Percentiles rank a stretch among this genome's conserved stretches.
These are phyloP conservation scores for Istiophorus platypterus DNA, from an alignment of 2,113 vertebrate genomes.

Conservation along the genomic window DNA sequence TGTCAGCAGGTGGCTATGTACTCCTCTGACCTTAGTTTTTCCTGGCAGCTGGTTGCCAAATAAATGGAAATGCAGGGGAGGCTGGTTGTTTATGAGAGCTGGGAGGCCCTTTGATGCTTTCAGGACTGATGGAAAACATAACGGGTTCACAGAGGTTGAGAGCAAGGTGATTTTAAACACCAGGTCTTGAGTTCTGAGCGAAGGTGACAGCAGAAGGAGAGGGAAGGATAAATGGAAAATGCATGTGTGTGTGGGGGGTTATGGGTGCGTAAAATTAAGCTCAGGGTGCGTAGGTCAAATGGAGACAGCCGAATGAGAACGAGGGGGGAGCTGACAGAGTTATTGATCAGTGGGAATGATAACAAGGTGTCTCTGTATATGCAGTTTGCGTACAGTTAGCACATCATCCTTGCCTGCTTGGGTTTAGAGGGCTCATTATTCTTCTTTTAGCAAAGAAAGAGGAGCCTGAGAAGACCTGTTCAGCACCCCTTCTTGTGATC, in stretches of 20 bases:
- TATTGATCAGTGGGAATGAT: constrained; percentile 67
- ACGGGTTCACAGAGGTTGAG: constrained; percentile 72
- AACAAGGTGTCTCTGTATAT: constrained; percentile 26
- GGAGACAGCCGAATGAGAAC: constrained; percentile 52
- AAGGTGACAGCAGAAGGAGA: constrained; percentile 72
- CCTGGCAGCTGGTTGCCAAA: constrained; percentile 72
- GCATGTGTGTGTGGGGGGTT: constrained; percentile 40
- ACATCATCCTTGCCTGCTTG: background rate
- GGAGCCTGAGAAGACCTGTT: constrained; percentile 18
- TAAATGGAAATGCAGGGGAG: constrained; percentile 70
- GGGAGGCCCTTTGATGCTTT: constrained; percentile 59
- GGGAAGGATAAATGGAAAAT: constrained; percentile 62
- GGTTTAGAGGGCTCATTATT: constrained; percentile 33
- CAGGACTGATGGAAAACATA: constrained; percentile 78
- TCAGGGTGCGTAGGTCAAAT: constrained; percentile 61
- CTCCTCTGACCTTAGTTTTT: constrained; percentile 64
- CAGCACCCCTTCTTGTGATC: constrained; percentile 10
- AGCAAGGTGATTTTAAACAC: constrained; percentile 79
- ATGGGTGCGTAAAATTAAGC: constrained; percentile 62
- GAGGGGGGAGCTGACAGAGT: constrained; percentile 25
- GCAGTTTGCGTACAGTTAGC: constrained; percentile 13
- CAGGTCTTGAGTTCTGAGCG: constrained; percentile 60
- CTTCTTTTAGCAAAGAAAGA: constrained; percentile 12
- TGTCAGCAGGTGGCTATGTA: constrained; percentile 45
- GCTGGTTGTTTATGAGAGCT: constrained; percentile 60